phyloP scores from a whole-genome alignment of 2,113 vertebrate species.

The Callaeas wilsoni region DNA sequence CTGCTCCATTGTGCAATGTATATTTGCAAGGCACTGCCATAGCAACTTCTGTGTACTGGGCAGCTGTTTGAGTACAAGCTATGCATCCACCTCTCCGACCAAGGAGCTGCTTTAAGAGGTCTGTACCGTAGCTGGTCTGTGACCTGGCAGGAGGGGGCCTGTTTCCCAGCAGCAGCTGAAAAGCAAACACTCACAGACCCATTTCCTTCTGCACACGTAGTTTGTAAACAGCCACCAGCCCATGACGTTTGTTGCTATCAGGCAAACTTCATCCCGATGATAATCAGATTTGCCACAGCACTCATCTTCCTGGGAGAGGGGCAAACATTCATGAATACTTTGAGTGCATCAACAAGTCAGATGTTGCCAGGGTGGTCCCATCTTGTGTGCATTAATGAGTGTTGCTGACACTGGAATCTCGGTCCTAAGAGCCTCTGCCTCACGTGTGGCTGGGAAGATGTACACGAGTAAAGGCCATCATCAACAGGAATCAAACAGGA shows the following conservation, averaged over 20 bases:
- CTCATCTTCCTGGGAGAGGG: not conserved
- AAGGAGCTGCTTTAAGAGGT: not conserved
- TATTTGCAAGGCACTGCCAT: not conserved
- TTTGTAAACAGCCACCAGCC: not conserved
- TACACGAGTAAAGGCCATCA: not conserved
- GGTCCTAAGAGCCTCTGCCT: not conserved
- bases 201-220: not conserved
- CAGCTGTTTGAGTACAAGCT: not conserved
- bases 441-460: not conserved
- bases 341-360: not conserved
- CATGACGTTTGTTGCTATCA: not conserved
- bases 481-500: not conserved
- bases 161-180: slow-evolving; percentile 8
- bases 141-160: not conserved
- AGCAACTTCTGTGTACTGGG: not conserved
- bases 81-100: not conserved
- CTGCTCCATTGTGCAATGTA: not conserved
- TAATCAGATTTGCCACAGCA: not conserved
- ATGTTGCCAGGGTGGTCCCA: not conserved
- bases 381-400: fast-evolving
- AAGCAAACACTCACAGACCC: not conserved
- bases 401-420: not conserved
- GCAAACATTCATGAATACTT: fast-evolving
- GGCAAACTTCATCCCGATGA: not conserved
- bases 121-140: not conserved